A percentile compares a stretch with the other conserved stretches of the same genome.
Evolutionary conservation across 2,113 vertebrate species (phyloP).

Genomic region (Thinocorus orbignyianus): DNA sequence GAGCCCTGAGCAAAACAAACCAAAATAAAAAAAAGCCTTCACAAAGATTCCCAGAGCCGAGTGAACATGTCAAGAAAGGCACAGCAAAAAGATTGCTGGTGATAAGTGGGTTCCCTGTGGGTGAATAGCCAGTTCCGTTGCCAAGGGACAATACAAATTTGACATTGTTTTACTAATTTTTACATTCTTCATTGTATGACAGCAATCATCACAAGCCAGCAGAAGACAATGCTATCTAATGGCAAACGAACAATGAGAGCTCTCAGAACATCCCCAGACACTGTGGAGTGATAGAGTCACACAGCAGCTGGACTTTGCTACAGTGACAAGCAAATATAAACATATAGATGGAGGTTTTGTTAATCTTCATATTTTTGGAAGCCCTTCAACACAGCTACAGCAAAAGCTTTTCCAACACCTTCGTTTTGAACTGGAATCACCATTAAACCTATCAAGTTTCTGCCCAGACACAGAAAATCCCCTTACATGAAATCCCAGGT

Average conservation of each 20-base stretch:
- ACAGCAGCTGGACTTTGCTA: conserved; percentile 7
- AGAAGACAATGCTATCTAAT: conserved; percentile 41
- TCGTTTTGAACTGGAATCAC: conserved; percentile 36
- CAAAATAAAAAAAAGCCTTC: background rate
- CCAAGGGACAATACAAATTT: background rate
- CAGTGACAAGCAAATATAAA: conserved; percentile 29
- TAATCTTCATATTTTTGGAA: background rate
- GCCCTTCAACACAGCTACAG: background rate
- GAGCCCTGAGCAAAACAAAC: background rate
- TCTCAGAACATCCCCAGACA: background rate
- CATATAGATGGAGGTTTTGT: background rate
- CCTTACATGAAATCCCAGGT: background rate
- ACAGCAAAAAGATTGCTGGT: background rate
- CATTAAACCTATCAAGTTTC: conserved; percentile 37
- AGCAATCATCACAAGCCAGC: background rate
- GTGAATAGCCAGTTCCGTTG: background rate
- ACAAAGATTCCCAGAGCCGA: background rate
- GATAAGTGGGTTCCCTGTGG: background rate
- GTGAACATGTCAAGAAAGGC: background rate
- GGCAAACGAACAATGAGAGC: background rate
- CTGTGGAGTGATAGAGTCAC: background rate
- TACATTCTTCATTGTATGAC: background rate
- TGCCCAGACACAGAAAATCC: conserved; percentile 10
- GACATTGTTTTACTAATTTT: conserved; percentile 5
- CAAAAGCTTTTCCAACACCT: conserved; percentile 25